Evolutionary conservation across 1,140 invertebrate species (phyloP).

Genomic region (Euwallacea fornicatus): DNA sequence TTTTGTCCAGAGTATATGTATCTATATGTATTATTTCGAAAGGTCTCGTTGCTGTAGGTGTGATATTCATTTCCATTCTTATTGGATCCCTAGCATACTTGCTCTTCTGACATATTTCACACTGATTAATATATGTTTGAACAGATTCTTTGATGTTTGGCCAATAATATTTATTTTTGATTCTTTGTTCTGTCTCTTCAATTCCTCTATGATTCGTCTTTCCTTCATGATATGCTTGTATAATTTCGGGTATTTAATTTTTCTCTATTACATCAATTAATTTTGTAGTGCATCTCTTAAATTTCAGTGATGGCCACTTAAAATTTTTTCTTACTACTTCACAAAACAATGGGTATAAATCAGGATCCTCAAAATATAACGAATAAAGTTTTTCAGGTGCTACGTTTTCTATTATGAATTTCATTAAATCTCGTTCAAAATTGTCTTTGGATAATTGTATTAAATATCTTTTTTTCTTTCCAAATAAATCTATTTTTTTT

Average conservation of each 20-base stretch:
- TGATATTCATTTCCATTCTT: constrained; percentile 9
- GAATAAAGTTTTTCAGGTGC: too few species aligned
- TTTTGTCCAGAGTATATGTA: constrained; percentile 15
- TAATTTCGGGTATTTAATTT: too few species aligned
- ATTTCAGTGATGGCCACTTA: too few species aligned
- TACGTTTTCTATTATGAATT: background rate
- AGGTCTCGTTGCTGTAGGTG: constrained; percentile 10
- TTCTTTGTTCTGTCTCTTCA: constrained; percentile 20
- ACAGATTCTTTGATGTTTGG: constrained; percentile 19
- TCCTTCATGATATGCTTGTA: constrained; percentile 14
- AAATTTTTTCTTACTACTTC: background rate
- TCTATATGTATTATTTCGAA: constrained; percentile 22
- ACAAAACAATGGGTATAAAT: background rate
- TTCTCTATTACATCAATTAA: too few species aligned
- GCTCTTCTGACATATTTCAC: constrained; percentile 16
- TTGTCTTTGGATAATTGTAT: too few species aligned
- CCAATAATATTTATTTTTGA: constrained; percentile 24
- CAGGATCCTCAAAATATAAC: too few species aligned
- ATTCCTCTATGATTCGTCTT: constrained; percentile 29
- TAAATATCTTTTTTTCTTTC: background rate
- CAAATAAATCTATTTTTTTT: background rate
- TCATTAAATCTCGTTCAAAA: background rate
- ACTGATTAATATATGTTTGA: constrained; percentile 11
- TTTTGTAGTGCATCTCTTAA: too few species aligned
- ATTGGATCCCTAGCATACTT: constrained; percentile 20